A percentile compares a stretch with the other conserved stretches of the same genome.
phyloP scores from a whole-genome alignment of 2,888 invertebrate genomes.

The Furcula furcula region DNA sequence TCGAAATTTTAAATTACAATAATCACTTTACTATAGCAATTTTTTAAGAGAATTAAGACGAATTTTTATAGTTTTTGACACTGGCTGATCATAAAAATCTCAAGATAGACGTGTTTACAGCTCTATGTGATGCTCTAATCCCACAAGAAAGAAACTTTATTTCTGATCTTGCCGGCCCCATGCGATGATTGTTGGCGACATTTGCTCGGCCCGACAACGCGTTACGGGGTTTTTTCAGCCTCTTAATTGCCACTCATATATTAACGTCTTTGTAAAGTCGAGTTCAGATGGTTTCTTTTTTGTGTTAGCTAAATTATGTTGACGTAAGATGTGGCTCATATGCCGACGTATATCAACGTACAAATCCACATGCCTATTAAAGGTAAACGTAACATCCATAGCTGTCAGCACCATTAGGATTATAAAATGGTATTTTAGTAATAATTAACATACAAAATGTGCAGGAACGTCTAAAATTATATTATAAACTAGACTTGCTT shows the following conservation, averaged over 20 bases:
- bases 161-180: constrained; percentile 61
- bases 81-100: constrained; percentile 10
- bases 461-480: too few species aligned
- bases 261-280: constrained; percentile 24
- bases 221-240: constrained; percentile 56
- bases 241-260: constrained; percentile 68
- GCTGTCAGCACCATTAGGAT: too few species aligned
- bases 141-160: constrained; percentile 36
- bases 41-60: constrained; percentile 3
- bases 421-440: too few species aligned
- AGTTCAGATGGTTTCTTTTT: constrained; percentile 24
- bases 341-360: too few species aligned
- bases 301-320: constrained; percentile 12
- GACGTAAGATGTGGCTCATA: too few species aligned
- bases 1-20: background rate
- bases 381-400: too few species aligned
- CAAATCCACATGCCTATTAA: too few species aligned
- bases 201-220: constrained; percentile 38
- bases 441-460: too few species aligned
- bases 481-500: too few species aligned
- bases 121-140: constrained; percentile 39
- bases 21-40: constrained; percentile 4
- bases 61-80: constrained; percentile 3
- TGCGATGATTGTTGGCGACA: constrained; percentile 62
- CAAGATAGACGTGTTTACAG: constrained; percentile 25